These are phyloP conservation scores for Eutrigla gurnardus DNA, from an alignment of 2,797 vertebrate species.

Conservation along the genomic window DNA sequence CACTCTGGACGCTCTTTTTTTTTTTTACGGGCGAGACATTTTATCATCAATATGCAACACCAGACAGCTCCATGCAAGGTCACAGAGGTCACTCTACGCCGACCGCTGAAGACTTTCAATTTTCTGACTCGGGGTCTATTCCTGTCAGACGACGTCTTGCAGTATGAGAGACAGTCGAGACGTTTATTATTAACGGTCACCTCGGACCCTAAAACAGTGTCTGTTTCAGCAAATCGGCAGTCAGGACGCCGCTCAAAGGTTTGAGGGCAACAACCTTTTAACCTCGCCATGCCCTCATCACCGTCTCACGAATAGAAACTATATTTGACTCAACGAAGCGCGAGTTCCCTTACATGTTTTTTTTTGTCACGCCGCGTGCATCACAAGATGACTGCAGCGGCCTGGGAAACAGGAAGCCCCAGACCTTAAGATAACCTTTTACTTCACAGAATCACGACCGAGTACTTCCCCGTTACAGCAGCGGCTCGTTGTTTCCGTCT, in stretches of 20 bases:
- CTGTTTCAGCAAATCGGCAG: slow-evolving; percentile 63
- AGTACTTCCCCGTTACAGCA: slow-evolving; percentile 44
- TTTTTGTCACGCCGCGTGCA: slow-evolving; percentile 8
- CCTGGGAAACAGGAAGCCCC: slow-evolving; percentile 72
- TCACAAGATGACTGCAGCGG: slow-evolving; percentile 16
- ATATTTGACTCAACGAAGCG: slow-evolving; percentile 63
- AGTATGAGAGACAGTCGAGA: slow-evolving; percentile 51
- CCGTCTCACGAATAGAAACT: slow-evolving; percentile 61
- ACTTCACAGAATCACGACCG: slow-evolving; percentile 42
- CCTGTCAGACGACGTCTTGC: slow-evolving; percentile 30
- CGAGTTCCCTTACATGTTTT: slow-evolving; percentile 36
- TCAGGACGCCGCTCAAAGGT: slow-evolving; percentile 39
- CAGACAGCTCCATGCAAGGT: slow-evolving; percentile 57
- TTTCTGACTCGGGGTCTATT: slow-evolving; percentile 56
- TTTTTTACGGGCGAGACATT: slow-evolving; percentile 45
- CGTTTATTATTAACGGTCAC: slow-evolving; percentile 73
- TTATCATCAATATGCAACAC: slow-evolving; percentile 61
- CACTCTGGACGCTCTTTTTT: slow-evolving; percentile 19
- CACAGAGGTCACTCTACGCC: slow-evolving; percentile 17
- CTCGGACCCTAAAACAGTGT: slow-evolving; percentile 69
- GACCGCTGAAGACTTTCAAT: slow-evolving; percentile 17
- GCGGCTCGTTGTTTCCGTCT: slow-evolving; percentile 10
- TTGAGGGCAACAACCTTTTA: slow-evolving; percentile 58
- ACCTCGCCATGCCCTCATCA: slow-evolving; percentile 43
- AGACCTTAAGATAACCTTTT: slow-evolving; percentile 70